Conservation (phyloP, 2,113 vertebrate genomes). For the Buteo buteo region DNA sequence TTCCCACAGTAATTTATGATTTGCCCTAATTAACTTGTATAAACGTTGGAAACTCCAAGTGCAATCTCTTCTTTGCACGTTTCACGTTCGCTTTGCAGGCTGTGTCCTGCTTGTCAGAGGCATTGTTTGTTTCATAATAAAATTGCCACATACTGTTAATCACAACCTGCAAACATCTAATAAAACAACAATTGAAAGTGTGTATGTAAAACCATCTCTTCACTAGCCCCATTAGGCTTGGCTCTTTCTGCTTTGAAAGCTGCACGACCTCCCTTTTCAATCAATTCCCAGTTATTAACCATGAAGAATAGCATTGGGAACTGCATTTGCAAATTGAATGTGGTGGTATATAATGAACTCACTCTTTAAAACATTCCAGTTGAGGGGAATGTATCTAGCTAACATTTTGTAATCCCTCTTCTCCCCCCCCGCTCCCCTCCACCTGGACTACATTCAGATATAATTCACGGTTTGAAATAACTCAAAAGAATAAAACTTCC, state of each 20-base stretch:
- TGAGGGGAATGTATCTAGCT: background rate
- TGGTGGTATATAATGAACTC: background rate
- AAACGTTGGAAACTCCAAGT: background rate
- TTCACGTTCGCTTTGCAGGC: background rate
- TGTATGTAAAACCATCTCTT: background rate
- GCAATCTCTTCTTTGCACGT: background rate
- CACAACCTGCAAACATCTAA: background rate
- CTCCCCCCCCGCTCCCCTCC: rapidly evolving
- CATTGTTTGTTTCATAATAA: background rate
- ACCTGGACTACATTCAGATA: background rate
- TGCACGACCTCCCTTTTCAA: slow-evolving; percentile 24
- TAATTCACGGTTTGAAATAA: background rate
- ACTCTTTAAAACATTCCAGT: background rate
- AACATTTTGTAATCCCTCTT: background rate
- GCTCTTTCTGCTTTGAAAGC: background rate
- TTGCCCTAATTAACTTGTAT: background rate
- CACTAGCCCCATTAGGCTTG: background rate
- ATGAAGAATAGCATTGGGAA: background rate
- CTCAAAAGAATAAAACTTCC: background rate
- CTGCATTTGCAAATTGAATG: slow-evolving; percentile 30
- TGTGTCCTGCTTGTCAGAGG: background rate
- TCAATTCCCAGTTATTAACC: slow-evolving; percentile 43
- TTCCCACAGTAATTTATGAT: background rate
- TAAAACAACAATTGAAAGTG: background rate
- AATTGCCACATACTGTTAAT: background rate